Percentiles rank a stretch among this genome's conserved stretches.
phyloP scores from a whole-genome alignment of 2,113 vertebrate species.

The Notothenia rossii region DNA sequence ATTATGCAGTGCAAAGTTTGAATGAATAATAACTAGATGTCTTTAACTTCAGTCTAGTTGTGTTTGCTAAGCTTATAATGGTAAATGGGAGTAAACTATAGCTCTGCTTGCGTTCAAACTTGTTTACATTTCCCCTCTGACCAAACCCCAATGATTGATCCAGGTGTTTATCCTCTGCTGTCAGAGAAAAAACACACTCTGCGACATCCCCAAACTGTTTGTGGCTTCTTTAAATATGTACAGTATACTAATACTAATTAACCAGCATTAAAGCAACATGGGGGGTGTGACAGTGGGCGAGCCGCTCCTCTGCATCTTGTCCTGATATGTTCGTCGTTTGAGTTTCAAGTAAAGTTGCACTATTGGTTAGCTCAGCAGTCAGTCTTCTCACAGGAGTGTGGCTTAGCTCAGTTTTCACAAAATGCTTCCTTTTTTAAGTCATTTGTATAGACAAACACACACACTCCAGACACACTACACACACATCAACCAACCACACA shows the following conservation, averaged over 20 bases:
- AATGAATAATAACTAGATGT: background rate
- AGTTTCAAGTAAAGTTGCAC: constrained; percentile 76
- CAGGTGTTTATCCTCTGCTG: background rate
- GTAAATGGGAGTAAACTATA: background rate
- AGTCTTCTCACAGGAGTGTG: constrained; percentile 33
- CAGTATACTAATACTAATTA: constrained; percentile 4
- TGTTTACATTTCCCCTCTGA: background rate
- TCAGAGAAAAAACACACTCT: background rate
- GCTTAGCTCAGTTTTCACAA: constrained; percentile 43
- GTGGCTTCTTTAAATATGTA: background rate
- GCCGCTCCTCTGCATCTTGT: constrained; percentile 56
- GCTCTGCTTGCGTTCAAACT: background rate
- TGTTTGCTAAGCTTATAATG: background rate
- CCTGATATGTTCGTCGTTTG: constrained; percentile 77
- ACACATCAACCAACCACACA: background rate
- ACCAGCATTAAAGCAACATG: constrained; percentile 1
- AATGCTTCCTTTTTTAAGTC: constrained; percentile 1
- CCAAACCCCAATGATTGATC: background rate
- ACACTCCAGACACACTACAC: constrained; percentile 15
- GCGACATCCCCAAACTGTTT: background rate
- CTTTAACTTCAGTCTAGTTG: background rate
- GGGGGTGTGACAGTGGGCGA: constrained; percentile 15
- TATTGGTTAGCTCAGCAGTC: constrained; percentile 53
- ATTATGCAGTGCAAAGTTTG: background rate
- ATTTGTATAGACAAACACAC: constrained; percentile 25